These are phyloP conservation scores for Darevskia nairensis DNA, from an alignment of 2,797 vertebrate species.

Conservation along the genomic window DNA sequence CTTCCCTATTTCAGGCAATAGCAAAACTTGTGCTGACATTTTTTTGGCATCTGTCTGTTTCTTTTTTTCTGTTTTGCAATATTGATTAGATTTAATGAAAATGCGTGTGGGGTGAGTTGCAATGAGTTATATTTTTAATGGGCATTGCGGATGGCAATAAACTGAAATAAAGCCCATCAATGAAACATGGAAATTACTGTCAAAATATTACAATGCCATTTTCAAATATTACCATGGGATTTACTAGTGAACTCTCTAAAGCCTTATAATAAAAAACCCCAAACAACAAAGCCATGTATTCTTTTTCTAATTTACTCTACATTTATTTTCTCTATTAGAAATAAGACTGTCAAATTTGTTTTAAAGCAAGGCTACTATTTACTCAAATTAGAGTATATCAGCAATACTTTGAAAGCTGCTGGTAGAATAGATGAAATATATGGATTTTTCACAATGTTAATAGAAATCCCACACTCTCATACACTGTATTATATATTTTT, in stretches of 20 bases:
- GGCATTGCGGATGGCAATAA: conserved; percentile 28
- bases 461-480: neutral
- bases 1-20: conserved; percentile 67
- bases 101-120: conserved; percentile 43
- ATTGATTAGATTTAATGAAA: conserved; percentile 58
- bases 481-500: conserved; percentile 34
- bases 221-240: conserved; percentile 46
- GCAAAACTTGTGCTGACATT: conserved; percentile 54
- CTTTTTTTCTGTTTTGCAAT: conserved; percentile 17
- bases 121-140: conserved; percentile 58
- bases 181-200: conserved; percentile 42
- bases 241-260: conserved; percentile 54
- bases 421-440: conserved; percentile 12
- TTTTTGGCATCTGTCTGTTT: conserved; percentile 49
- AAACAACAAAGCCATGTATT: conserved; percentile 43
- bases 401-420: conserved; percentile 49
- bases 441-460: conserved; percentile 50
- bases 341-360: conserved; percentile 57
- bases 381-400: conserved; percentile 29
- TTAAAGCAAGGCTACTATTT: conserved; percentile 24
- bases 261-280: conserved; percentile 43
- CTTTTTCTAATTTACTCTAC: conserved; percentile 49
- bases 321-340: conserved; percentile 52
- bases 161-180: conserved; percentile 34
- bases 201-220: conserved; percentile 26